These are phyloP conservation scores for Lampris incognitus DNA, from an alignment of 2,113 vertebrate genomes.

Conservation along the genomic window DNA sequence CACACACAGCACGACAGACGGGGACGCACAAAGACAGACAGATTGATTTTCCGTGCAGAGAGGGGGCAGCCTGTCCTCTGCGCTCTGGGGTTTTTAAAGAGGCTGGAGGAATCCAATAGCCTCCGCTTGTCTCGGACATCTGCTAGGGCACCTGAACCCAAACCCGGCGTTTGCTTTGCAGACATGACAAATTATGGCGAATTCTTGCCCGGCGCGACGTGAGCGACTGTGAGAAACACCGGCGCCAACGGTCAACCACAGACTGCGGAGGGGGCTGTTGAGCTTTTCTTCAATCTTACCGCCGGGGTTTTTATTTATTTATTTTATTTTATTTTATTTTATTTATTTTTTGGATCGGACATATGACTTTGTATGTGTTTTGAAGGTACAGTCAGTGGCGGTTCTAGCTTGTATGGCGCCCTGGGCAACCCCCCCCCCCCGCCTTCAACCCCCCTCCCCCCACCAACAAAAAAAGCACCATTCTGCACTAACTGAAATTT, in stretches of 20 bases:
- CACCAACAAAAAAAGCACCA: too few relatives aligned
- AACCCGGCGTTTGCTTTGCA: constrained; percentile 6
- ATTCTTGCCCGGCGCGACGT: constrained; percentile 43
- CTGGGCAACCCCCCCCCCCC: too few relatives aligned
- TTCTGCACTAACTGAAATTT: too few relatives aligned
- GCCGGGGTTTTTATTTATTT: constrained; percentile 18
- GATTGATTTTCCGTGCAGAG: constrained; percentile 53
- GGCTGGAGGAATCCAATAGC: constrained; percentile 49
- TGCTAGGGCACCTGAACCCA: constrained; percentile 22
- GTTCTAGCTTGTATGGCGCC: too few relatives aligned
- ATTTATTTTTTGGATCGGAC: not conserved
- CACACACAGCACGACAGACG: constrained; percentile 6
- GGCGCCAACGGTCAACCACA: constrained; percentile 34
- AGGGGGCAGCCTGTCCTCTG: constrained; percentile 8
- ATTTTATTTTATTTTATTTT: too few relatives aligned
- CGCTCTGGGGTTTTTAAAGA: constrained; percentile 47
- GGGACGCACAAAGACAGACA: constrained; percentile 41
- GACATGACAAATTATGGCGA: constrained; percentile 46
- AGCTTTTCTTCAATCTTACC: constrained; percentile 37
- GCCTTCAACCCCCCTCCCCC: too few relatives aligned
- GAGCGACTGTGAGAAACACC: constrained; percentile 35
- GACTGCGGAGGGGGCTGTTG: constrained; percentile 27
- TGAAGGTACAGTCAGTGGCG: too few relatives aligned
- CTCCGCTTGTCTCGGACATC: constrained; percentile 31
- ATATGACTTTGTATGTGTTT: too few relatives aligned